A percentile compares a stretch with the other conserved stretches of the same genome.
Evolutionary conservation across 2,113 vertebrate species (phyloP).

Genomic region (Sakesphorus luctuosus): DNA sequence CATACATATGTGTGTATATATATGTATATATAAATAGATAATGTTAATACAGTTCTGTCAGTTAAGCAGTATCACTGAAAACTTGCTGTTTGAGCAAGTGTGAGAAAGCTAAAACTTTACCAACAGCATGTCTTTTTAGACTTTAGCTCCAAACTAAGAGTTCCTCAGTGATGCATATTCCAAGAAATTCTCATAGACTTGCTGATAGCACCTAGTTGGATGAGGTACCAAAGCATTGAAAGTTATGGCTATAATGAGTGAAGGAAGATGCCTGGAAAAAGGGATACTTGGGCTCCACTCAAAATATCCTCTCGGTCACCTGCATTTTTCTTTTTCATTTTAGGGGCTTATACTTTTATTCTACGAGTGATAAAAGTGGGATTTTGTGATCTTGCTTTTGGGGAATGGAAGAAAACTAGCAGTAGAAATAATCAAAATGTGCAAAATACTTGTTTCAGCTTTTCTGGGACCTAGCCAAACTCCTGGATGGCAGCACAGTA

Average conservation of each 20-base stretch:
- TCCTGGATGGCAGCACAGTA: background rate
- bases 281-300: background rate
- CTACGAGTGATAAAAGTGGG: background rate
- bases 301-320: background rate
- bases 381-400: background rate
- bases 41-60: background rate
- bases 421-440: conserved; percentile 5
- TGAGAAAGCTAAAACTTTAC: background rate
- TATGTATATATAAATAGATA: background rate
- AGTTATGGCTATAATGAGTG: background rate
- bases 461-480: background rate
- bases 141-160: background rate
- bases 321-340: conserved; percentile 29
- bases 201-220: background rate
- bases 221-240: background rate
- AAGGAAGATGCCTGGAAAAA: background rate
- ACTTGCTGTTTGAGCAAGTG: background rate
- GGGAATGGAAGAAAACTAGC: background rate
- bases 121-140: background rate
- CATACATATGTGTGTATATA: background rate
- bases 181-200: background rate
- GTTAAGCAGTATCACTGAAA: background rate
- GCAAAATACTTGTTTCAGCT: background rate
- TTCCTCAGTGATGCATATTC: background rate
- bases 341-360: background rate